Conservation (phyloP, 2,888 invertebrate species). For the Habrosyne pyritoides region DNA sequence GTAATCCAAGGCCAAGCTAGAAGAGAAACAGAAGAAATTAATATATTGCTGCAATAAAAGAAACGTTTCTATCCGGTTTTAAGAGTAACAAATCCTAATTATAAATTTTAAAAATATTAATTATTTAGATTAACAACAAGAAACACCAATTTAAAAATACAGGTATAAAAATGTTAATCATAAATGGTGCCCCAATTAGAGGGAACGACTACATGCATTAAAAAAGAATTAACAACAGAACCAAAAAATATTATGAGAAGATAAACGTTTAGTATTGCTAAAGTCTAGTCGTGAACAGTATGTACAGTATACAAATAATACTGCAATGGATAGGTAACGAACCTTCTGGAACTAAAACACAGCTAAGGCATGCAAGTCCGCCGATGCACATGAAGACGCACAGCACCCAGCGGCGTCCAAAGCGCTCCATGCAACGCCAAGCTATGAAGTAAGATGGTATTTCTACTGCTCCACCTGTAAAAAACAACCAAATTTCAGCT, state of each 20-base stretch:
- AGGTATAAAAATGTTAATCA: too few species aligned
- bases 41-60: background rate
- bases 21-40: conserved; percentile 20
- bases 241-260: too few species aligned
- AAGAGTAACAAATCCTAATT: too few species aligned
- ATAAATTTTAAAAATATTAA: too few species aligned
- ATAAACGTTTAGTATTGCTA: too few species aligned
- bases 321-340: conserved; percentile 26
- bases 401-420: conserved; percentile 86
- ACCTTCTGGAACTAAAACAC: conserved; percentile 87
- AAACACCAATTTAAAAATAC: too few species aligned
- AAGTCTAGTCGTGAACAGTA: too few species aligned
- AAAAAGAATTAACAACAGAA: too few species aligned
- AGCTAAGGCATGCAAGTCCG: conserved; percentile 86
- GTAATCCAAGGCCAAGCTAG: conserved; percentile 85
- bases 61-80: too few species aligned
- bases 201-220: background rate
- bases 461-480: conserved; percentile 85
- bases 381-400: conserved; percentile 86
- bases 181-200: too few species aligned
- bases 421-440: conserved; percentile 86
- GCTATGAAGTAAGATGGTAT: conserved; percentile 86
- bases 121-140: too few species aligned
- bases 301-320: too few species aligned
- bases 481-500: conserved; percentile 5